These are phyloP conservation scores for Nyleta sp. DNA, from an alignment of 2,888 invertebrate genomes.

Conservation along the genomic window DNA sequence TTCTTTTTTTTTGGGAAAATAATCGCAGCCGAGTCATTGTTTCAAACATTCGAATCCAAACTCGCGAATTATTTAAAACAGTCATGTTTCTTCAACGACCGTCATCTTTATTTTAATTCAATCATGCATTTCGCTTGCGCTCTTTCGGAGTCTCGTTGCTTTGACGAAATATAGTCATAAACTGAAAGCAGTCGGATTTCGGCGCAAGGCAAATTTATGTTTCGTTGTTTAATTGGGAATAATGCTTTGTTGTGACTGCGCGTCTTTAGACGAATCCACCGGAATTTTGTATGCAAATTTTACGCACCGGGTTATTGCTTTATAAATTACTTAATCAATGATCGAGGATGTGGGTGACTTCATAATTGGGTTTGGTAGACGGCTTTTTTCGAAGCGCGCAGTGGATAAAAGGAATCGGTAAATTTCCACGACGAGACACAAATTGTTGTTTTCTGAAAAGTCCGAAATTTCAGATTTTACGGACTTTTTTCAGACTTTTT, in stretches of 20 bases:
- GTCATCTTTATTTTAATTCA: constrained; percentile 17
- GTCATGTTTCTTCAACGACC: constrained; percentile 1
- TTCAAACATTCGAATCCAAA: neutral
- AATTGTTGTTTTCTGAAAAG: no score
- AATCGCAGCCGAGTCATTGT: neutral
- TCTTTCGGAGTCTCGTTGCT: neutral
- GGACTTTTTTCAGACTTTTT: no score
- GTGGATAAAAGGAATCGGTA: no score
- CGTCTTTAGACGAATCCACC: neutral
- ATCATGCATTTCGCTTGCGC: neutral
- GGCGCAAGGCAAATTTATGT: neutral
- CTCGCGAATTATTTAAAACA: constrained; percentile 18
- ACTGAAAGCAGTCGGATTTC: neutral
- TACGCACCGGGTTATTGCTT: neutral
- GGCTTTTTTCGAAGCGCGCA: no score
- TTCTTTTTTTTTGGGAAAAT: neutral
- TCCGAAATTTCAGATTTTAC: no score
- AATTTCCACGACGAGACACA: no score
- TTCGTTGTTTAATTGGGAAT: neutral
- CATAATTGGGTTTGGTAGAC: no score
- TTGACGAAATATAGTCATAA: constrained; percentile 4
- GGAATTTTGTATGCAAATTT: neutral
- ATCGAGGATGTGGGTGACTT: no score
- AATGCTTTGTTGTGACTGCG: neutral
- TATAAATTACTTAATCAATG: neutral